Base-by-base conservation (phyloP, 1,140 invertebrate species). In the Theocolax elegans region DNA sequence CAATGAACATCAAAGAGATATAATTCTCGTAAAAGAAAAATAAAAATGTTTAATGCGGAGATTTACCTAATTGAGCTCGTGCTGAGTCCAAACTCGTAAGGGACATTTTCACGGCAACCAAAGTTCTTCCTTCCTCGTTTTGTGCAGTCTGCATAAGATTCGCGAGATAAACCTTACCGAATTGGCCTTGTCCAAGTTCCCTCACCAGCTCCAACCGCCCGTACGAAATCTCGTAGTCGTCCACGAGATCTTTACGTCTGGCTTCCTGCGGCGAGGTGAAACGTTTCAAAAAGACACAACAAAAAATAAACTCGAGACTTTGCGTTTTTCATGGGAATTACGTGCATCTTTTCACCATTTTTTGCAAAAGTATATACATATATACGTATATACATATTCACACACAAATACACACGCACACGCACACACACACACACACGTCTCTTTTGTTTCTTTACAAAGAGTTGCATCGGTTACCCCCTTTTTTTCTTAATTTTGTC, bases 141-240 rank as follows among this genome's bases (percentile, higher is more conserved):
- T 12, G 15, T 2, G 8, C 21, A 4, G 9, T 3, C 6, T 12
- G 25, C 6, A 38, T 10, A 0, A 87, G 74, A 87, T 8, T 85
- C 83, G 2, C 91, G 91, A 89, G 83, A 76, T 89, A 91, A 0
- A 94, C 93, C 40, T 87, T 85, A 0, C 92, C 93, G 80, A 94
- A 94, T 7, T 92, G 92, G 0, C 93, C 93, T 74, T 88, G 89
- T 10, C 92, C 92, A 48, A 94, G 87, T 72, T 92, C 80, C 1
- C 80, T 81, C 0, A 89, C 89, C 0, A 90, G 77, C 40, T 87
- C 85, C 1, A 91, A 77, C n/a, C 84, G 79, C 2, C 82, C 78
- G 25, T 87, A 84, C 25, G 85, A 84, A 2, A 91, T 84, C 79
- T 91, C 90, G 80, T 87, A 90, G 21, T 83, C 72, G 66, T 89